Evolutionary conservation across 1,140 invertebrate genomes (phyloP).

Genomic region (Onthophagus taurus): DNA sequence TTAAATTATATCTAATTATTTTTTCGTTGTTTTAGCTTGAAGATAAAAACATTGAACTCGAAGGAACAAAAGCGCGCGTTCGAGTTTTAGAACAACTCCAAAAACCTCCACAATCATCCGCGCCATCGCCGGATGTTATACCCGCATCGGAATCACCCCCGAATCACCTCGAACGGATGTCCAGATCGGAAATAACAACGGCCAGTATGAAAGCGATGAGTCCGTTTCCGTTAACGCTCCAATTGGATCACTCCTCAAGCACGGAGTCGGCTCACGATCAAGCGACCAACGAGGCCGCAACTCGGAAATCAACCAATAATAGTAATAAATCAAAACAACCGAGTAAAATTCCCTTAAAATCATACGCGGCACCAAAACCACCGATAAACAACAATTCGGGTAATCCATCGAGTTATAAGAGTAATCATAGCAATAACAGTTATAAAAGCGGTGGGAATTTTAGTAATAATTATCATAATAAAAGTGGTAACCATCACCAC

Average conservation of each 20-base stretch:
- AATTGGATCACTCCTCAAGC: constrained; percentile 48
- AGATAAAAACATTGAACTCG: constrained; percentile 70
- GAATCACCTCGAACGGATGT: constrained; percentile 23
- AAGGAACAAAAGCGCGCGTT: constrained; percentile 65
- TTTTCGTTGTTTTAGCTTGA: constrained; percentile 50
- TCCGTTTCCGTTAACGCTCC: constrained; percentile 44
- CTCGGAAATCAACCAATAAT: constrained; percentile 13
- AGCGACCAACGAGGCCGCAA: constrained; percentile 28
- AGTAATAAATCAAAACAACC: constrained; percentile 41
- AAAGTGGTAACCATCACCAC: no score
- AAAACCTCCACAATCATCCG: constrained; percentile 15
- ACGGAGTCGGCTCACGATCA: constrained; percentile 55
- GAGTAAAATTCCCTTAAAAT: constrained; percentile 59
- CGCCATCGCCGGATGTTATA: constrained; percentile 38
- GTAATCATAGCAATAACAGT: no score
- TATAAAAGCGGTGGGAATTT: no score
- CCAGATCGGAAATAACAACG: constrained; percentile 37
- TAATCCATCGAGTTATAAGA: no score
- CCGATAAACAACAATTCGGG: no score
- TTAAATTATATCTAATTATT: background rate
- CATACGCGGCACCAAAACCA: constrained; percentile 46
- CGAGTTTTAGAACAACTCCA: constrained; percentile 54
- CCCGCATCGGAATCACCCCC: constrained; percentile 39
- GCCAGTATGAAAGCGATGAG: constrained; percentile 45
- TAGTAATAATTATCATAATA: no score